Evolutionary conservation across 2,888 invertebrate species (phyloP).

Genomic region (Amphipyra berbera): DNA sequence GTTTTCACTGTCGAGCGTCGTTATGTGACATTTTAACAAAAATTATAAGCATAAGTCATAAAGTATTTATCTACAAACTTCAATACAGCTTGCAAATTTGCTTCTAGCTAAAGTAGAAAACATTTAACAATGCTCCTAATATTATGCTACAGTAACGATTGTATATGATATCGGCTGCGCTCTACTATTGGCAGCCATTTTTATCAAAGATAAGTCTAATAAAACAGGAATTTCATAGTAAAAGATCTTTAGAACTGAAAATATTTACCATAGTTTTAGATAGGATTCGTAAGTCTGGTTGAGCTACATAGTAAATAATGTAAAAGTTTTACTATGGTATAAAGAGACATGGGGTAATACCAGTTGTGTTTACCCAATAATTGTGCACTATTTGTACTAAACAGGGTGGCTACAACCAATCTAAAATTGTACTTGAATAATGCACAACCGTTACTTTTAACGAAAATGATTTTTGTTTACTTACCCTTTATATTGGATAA

Average conservation of each 20-base stretch:
- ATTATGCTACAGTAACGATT: conserved; percentile 67
- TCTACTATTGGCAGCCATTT: conserved; percentile 51
- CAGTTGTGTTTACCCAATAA: conserved; percentile 41
- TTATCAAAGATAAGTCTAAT: conserved; percentile 50
- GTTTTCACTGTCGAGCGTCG: too few relatives aligned
- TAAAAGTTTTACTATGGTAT: conserved; percentile 14
- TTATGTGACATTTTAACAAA: conserved; percentile 25
- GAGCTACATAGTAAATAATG: conserved; percentile 31
- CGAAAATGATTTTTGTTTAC: conserved; percentile 19
- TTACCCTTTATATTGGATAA: conserved; percentile 9
- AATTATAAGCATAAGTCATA: conserved; percentile 30
- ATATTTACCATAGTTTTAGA: conserved; percentile 21
- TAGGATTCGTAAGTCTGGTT: conserved; percentile 31
- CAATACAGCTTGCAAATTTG: conserved; percentile 46
- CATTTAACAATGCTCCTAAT: conserved; percentile 72
- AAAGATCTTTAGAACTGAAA: conserved; percentile 43
- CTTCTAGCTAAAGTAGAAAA: conserved; percentile 74
- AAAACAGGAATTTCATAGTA: conserved; percentile 44
- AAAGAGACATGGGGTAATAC: conserved; percentile 25
- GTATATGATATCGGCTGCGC: conserved; percentile 56
- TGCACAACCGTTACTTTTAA: conserved; percentile 62
- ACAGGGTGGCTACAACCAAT: conserved; percentile 51
- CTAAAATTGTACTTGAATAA: conserved; percentile 62
- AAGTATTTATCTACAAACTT: conserved; percentile 39
- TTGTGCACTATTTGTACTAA: conserved; percentile 60